Evolutionary conservation across 1,140 invertebrate species (phyloP).

Genomic region (Mizuhopecten yessoensis): DNA sequence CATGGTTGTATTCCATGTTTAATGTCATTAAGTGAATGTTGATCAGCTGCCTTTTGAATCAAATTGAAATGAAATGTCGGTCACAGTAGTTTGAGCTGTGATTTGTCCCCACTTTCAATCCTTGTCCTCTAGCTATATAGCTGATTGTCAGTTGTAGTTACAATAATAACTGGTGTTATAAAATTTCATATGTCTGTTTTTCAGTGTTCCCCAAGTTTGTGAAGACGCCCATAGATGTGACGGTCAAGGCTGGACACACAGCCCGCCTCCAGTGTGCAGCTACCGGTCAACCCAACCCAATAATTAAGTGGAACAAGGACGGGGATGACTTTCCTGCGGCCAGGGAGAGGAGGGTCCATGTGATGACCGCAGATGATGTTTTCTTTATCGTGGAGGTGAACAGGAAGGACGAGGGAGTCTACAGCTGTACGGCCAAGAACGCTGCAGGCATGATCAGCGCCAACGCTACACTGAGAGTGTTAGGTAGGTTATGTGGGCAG

Average conservation of each 20-base stretch:
- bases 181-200: conserved; percentile 67
- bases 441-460: conserved; percentile 92
- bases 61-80: neutral
- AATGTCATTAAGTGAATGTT: too few species aligned
- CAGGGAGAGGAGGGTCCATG: conserved; percentile 94
- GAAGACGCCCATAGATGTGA: conserved; percentile 93
- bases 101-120: neutral
- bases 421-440: conserved; percentile 97
- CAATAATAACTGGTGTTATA: neutral
- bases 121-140: too few species aligned
- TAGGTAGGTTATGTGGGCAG: too few species aligned
- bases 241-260: conserved; percentile 92
- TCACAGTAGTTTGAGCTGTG: neutral
- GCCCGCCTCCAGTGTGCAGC: conserved; percentile 96
- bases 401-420: conserved; percentile 93
- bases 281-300: conserved; percentile 92
- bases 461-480: conserved; percentile 94
- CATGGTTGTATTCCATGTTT: too few species aligned
- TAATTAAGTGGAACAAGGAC: conserved; percentile 97
- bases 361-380: conserved; percentile 94
- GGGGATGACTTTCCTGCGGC: conserved; percentile 97
- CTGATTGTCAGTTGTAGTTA: neutral
- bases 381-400: conserved; percentile 97
- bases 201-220: conserved; percentile 93
- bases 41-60: neutral